These are phyloP conservation scores for Catagonus wagneri DNA, from an alignment of 2,113 vertebrate genomes.

Conservation along the genomic window DNA sequence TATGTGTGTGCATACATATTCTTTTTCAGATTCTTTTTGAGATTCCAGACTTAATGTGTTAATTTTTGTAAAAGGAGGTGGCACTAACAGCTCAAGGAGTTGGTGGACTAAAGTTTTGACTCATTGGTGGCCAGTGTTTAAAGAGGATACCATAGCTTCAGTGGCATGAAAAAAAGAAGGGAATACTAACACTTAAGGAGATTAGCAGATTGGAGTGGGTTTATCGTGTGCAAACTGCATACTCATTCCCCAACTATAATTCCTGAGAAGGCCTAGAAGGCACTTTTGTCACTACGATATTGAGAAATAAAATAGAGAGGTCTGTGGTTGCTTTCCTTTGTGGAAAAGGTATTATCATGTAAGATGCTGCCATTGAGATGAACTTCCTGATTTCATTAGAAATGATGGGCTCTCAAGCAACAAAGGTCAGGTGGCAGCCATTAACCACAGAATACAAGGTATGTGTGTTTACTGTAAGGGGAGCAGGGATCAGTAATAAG, in stretches of 20 bases:
- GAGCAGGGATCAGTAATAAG: not conserved
- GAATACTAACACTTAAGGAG: not conserved
- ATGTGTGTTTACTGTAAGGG: not conserved
- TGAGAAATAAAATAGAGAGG: not conserved
- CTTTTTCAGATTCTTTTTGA: not conserved
- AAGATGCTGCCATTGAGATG: constrained; percentile 19
- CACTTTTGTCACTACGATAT: not conserved
- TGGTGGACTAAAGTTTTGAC: not conserved
- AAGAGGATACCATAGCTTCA: not conserved
- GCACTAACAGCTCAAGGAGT: not conserved
- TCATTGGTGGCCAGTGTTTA: not conserved
- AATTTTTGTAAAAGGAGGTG: not conserved
- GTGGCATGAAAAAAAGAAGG: not conserved
- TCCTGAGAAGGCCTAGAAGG: not conserved
- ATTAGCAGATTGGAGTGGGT: not conserved
- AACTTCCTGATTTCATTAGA: constrained; percentile 10
- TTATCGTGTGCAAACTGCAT: not conserved
- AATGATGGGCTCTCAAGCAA: not conserved
- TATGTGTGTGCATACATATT: too few species aligned
- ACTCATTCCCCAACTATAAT: not conserved
- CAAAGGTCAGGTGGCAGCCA: not conserved
- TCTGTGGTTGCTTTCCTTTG: constrained; percentile 1
- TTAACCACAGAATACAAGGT: constrained; percentile 8
- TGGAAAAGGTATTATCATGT: not conserved
- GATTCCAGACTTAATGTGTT: not conserved